These are phyloP conservation scores for Spodoptera frugiperda DNA, from an alignment of 1,140 invertebrate genomes.

Conservation along the genomic window DNA sequence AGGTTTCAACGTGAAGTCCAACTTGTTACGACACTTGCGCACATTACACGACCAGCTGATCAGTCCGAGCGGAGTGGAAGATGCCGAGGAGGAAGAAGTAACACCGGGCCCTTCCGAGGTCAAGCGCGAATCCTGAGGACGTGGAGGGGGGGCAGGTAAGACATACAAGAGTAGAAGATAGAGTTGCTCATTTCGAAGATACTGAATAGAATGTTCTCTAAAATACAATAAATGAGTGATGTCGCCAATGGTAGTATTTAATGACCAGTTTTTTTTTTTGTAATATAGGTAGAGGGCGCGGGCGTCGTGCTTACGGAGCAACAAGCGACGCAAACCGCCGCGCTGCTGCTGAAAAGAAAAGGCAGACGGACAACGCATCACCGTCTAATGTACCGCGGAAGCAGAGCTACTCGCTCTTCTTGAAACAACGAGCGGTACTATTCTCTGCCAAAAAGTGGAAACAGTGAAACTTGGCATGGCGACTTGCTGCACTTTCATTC, in stretches of 20 bases:
- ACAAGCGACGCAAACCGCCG: constrained; percentile 50
- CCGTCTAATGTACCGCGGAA: constrained; percentile 62
- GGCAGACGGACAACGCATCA: constrained; percentile 14
- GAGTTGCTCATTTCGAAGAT: no score
- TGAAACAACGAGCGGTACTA: constrained; percentile 82
- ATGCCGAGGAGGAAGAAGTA: constrained; percentile 58
- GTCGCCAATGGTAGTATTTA: no score
- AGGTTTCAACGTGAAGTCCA: constrained; percentile 93
- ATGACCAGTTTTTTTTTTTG: not conserved
- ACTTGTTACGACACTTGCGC: constrained; percentile 90
- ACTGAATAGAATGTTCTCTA: no score
- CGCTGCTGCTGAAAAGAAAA: constrained; percentile 51
- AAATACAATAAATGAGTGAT: no score
- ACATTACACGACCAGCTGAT: constrained; percentile 90
- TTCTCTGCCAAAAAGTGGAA: constrained; percentile 86
- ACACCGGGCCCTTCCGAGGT: constrained; percentile 69
- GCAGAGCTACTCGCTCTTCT: constrained; percentile 83
- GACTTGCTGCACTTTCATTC: constrained; percentile 40
- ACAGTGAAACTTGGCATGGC: constrained; percentile 57
- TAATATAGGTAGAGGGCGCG: constrained; percentile 64
- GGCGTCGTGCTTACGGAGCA: constrained; percentile 48
- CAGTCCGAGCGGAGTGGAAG: constrained; percentile 68
- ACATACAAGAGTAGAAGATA: no score
- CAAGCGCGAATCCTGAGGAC: constrained; percentile 80
- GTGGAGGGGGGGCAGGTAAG: constrained; percentile 79